A percentile compares a stretch with the other conserved stretches of the same genome.
phyloP scores from a whole-genome alignment of 2,888 invertebrate genomes.

The Dilophus febrilis region DNA sequence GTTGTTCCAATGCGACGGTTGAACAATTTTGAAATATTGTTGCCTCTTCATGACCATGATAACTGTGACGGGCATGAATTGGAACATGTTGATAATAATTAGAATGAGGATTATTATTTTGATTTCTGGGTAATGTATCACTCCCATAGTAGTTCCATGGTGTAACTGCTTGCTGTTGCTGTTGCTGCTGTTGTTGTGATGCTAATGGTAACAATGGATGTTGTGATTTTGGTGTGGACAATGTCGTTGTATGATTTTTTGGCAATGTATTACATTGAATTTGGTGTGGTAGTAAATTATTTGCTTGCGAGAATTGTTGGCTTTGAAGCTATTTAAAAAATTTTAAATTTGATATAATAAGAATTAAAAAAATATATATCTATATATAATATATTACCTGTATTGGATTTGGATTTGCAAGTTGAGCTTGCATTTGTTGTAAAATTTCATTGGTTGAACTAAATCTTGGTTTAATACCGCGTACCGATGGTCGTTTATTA shows the following conservation, averaged over 20 bases:
- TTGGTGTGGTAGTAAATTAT: slow-evolving; percentile 17
- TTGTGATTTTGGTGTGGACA: slow-evolving; percentile 21
- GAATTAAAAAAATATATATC: slow-evolving; percentile 5
- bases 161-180: slow-evolving; percentile 3
- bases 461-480: slow-evolving; percentile 76
- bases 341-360: background rate
- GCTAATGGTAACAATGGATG: slow-evolving; percentile 16
- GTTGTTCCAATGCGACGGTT: slow-evolving; percentile 19
- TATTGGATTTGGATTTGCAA: slow-evolving; percentile 28
- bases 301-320: slow-evolving; percentile 17
- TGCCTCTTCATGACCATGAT: slow-evolving; percentile 25
- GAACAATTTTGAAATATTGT: slow-evolving; percentile 28
- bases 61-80: slow-evolving; percentile 24
- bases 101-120: slow-evolving; percentile 20
- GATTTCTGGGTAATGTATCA: slow-evolving; percentile 22
- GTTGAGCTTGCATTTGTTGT: slow-evolving; percentile 61
- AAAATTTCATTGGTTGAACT: slow-evolving; percentile 65
- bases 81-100: slow-evolving; percentile 28
- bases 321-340: slow-evolving; percentile 15
- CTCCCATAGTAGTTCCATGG: slow-evolving; percentile 24
- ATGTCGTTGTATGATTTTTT: slow-evolving; percentile 24
- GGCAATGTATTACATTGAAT: slow-evolving; percentile 30
- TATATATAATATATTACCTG: slow-evolving; percentile 19
- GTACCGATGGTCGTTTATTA: slow-evolving; percentile 72
- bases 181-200: slow-evolving; percentile 10